Evolutionary conservation across 2,888 invertebrate species (phyloP), one percentile per base, ranked within the genome.

Genomic region (Acanthosepion lycidas): DNA sequence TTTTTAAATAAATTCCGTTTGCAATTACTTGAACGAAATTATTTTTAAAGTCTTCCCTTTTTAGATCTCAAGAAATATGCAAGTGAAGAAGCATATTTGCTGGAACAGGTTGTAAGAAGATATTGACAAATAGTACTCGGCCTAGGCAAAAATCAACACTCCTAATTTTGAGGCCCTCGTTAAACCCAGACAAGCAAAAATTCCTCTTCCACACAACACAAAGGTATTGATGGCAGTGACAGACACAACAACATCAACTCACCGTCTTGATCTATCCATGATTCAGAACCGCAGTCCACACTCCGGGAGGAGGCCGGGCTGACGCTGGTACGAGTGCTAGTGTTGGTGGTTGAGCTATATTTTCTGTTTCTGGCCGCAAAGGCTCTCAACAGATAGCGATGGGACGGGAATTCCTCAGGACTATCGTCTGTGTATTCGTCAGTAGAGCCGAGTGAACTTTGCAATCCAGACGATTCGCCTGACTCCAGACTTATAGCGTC

Each of bases 401-500:
- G 94, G 28, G 94, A 94, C 48, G 94, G 94, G 94, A 94, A 94
- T 94, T 96, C 95, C 92, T 96, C 96, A 3, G 96, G 96, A 95
- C 96, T 96, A 55, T 96, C 96, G 64, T 96, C 96, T 1, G 96
- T 96, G 91, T 95, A 96, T n/a, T 95, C 95, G 93, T 96, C 96
- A 42, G 96, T 96, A n/a, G 97, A 96, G 94, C 96, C 96, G 94
- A 96, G 95, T 4, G 97, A 97, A 78, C 96, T 96, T 15, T 96
- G 96, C 93, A 96, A 96, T 91, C 96, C 95, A 0, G 96, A 96
- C 26, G 96, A 95, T 28, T 96, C 96, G 0, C 95, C 95, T 4
- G 95, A 95, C 59, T 96, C 96, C 49, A 95, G 95, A 94, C 96
- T 96, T 12, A 94, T 95, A 5, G 96, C 96, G n/a, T 94, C 94